These are phyloP conservation scores for Ophioninae sp. DNA, from an alignment of 2,888 invertebrate genomes.

Conservation along the genomic window DNA sequence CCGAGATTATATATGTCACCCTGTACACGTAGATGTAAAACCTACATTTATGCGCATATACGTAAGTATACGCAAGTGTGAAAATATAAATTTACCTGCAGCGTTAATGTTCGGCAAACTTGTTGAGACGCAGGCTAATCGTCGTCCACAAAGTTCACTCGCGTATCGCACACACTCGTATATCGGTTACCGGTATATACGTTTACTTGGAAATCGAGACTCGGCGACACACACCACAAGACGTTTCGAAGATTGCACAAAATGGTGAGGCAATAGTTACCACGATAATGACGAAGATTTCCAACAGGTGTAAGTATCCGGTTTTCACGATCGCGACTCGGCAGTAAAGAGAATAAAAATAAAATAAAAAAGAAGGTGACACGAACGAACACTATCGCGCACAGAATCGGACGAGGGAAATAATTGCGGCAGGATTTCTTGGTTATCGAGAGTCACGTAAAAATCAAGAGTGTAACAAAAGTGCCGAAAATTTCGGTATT, in stretches of 20 bases:
- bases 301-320: constrained; percentile 42
- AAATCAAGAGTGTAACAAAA: not conserved
- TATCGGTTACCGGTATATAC: not conserved
- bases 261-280: constrained; percentile 22
- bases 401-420: not conserved
- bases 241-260: not conserved
- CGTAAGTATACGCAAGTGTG: not conserved
- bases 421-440: not conserved
- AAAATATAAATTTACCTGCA: not conserved
- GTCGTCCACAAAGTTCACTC: not conserved
- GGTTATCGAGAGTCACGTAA: not conserved
- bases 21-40: too few species aligned
- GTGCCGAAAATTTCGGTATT: not conserved
- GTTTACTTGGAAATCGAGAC: constrained; percentile 3
- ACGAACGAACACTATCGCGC: too few species aligned
- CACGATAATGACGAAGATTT: constrained; percentile 26
- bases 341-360: too few species aligned
- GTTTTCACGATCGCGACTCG: constrained; percentile 10
- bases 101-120: not conserved
- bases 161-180: not conserved
- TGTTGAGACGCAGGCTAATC: not conserved
- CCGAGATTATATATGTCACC: too few species aligned
- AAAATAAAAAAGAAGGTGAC: too few species aligned
- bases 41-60: not conserved
- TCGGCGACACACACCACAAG: constrained; percentile 4